These are phyloP conservation scores for Tineola bisselliella DNA, from an alignment of 2,888 invertebrate species.

Conservation along the genomic window DNA sequence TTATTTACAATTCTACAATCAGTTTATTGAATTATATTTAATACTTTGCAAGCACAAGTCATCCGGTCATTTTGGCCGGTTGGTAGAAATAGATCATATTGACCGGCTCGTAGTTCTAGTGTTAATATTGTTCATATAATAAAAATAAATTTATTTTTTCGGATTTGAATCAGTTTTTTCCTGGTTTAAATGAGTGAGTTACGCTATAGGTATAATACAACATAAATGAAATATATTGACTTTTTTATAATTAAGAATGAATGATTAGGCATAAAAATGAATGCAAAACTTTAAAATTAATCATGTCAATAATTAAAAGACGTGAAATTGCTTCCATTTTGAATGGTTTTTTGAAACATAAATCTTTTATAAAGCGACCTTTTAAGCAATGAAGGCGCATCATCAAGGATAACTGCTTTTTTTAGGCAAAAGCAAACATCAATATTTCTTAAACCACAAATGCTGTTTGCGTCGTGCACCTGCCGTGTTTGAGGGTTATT, in stretches of 20 bases:
- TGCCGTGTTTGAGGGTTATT: background rate
- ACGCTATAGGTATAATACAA: too few relatives aligned
- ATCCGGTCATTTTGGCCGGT: too few relatives aligned
- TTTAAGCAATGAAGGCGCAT: background rate
- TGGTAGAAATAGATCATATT: too few relatives aligned
- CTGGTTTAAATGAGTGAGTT: too few relatives aligned
- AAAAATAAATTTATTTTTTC: too few relatives aligned
- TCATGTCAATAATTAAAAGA: background rate
- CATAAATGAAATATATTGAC: background rate
- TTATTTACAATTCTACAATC: too few relatives aligned
- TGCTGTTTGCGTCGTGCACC: background rate
- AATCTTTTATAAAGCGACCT: background rate
- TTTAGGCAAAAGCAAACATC: background rate
- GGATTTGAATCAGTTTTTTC: too few relatives aligned
- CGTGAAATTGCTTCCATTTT: background rate
- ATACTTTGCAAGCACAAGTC: too few relatives aligned
- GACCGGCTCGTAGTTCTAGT: too few relatives aligned
- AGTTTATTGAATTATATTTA: too few relatives aligned
- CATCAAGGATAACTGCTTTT: background rate
- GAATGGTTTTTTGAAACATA: background rate
- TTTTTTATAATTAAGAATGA: background rate
- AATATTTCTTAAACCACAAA: constrained; percentile 4
- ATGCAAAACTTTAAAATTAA: constrained; percentile 1
- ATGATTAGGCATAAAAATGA: background rate
- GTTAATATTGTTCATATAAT: too few relatives aligned